phyloP scores from a whole-genome alignment of 2,113 vertebrate genomes.

The Ibidorhyncha struthersii region DNA sequence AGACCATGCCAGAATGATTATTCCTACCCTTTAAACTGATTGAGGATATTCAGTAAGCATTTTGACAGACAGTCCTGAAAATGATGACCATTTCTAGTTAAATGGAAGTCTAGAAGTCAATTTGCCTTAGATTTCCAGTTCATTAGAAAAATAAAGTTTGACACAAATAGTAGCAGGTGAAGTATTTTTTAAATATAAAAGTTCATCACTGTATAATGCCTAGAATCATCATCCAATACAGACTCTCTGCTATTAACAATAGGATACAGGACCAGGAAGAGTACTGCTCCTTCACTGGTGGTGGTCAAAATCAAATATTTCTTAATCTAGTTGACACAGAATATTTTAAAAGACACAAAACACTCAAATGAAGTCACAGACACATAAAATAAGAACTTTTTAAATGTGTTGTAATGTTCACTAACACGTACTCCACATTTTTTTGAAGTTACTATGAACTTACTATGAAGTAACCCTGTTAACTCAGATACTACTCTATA shows the following conservation, averaged over 20 bases:
- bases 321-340: neutral
- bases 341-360: neutral
- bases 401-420: neutral
- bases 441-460: neutral
- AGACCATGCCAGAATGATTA: constrained; percentile 59
- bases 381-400: neutral
- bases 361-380: neutral
- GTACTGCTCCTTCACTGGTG: neutral
- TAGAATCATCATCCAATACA: neutral
- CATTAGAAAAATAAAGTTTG: neutral
- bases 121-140: neutral
- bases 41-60: constrained; percentile 34
- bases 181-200: neutral
- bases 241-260: neutral
- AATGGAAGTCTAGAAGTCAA: neutral
- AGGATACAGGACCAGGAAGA: neutral
- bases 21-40: constrained; percentile 35
- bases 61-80: constrained; percentile 33
- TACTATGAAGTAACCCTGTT: neutral
- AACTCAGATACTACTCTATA: neutral
- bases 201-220: neutral
- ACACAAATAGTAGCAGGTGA: neutral
- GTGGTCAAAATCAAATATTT: neutral
- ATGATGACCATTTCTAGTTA: neutral
- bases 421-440: neutral